Evolutionary conservation across 2,797 vertebrate species (phyloP).

Genomic region (Ctenochaetus hawaiiensis): DNA sequence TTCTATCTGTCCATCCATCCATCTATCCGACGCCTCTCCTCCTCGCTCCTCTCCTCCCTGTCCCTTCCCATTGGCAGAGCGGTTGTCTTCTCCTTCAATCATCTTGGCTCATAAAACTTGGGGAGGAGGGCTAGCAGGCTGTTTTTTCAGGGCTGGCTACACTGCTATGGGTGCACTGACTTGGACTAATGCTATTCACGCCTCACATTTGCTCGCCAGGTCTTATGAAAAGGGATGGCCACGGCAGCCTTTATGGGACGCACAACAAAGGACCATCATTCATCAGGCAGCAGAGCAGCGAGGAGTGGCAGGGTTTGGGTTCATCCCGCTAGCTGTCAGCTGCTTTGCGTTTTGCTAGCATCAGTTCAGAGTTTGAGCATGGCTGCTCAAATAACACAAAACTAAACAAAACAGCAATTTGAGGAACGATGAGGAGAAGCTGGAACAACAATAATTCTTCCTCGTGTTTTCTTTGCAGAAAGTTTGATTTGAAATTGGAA

Average conservation of each 20-base stretch:
- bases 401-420: background rate
- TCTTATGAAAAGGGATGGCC: conserved; percentile 75
- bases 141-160: conserved; percentile 83
- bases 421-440: background rate
- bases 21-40: conserved; percentile 62
- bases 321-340: conserved; percentile 32
- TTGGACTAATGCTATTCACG: conserved; percentile 84
- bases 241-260: conserved; percentile 70
- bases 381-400: background rate
- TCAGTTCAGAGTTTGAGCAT: background rate
- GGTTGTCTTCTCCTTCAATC: conserved; percentile 79
- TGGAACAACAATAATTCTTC: background rate
- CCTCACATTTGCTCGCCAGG: conserved; percentile 79
- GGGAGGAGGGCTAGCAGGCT: conserved; percentile 75
- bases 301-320: conserved; percentile 47
- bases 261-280: conserved; percentile 80
- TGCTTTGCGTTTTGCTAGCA: conserved; percentile 10
- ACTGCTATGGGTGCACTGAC: conserved; percentile 84
- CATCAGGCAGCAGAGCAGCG: conserved; percentile 66
- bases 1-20: conserved; percentile 79
- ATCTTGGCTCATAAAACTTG: conserved; percentile 80
- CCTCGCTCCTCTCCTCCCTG: conserved; percentile 49
- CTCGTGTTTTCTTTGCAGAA: background rate
- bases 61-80: conserved; percentile 55
- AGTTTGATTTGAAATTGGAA: background rate